These are phyloP conservation scores for Willowsia nigromaculata DNA, from an alignment of 2,888 invertebrate genomes.

Conservation along the genomic window DNA sequence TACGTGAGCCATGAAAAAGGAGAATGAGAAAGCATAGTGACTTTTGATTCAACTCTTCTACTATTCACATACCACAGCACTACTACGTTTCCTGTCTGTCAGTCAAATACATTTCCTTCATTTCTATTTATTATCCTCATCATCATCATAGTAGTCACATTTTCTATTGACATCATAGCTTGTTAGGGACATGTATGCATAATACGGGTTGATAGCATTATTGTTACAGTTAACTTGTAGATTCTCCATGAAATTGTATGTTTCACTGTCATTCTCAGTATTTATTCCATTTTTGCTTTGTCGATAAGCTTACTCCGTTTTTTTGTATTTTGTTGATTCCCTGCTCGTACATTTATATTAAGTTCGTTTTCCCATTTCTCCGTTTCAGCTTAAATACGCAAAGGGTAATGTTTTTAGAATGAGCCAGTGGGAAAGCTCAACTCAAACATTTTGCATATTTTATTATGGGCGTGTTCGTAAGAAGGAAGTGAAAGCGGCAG, in stretches of 20 bases:
- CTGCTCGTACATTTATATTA: not conserved
- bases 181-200: not conserved
- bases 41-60: not conserved
- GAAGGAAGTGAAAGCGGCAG: not conserved
- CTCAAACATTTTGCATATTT: slow-evolving; percentile 58
- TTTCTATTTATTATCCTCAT: slow-evolving; percentile 36
- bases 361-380: not conserved
- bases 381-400: not conserved
- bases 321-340: not conserved
- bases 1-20: slow-evolving; percentile 4
- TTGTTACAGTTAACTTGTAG: not conserved
- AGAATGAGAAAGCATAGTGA: not conserved
- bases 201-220: not conserved
- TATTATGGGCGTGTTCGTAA: slow-evolving; percentile 53
- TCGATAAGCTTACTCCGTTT: not conserved
- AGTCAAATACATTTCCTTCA: slow-evolving; percentile 27
- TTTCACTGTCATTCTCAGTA: not conserved
- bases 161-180: slow-evolving; percentile 20
- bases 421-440: not conserved
- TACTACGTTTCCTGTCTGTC: slow-evolving; percentile 26
- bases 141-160: slow-evolving; percentile 19
- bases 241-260: not conserved
- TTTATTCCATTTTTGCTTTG: not conserved
- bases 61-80: not conserved
- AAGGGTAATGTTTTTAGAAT: not conserved